Conservation (phyloP, 2,797 vertebrate genomes). For the Sebastes umbrosus region DNA sequence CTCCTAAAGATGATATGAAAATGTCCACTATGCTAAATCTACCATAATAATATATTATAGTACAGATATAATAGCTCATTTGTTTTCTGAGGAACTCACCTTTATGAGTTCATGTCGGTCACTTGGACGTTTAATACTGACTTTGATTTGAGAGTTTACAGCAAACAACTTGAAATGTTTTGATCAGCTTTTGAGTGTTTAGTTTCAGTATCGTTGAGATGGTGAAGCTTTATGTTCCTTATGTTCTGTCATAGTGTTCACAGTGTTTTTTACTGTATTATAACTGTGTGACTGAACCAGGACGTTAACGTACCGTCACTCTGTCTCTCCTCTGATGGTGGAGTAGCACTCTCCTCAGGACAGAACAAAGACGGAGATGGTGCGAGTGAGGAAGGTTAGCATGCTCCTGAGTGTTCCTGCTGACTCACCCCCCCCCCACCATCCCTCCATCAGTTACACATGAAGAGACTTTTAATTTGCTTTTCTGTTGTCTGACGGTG, state of each 20-base stretch:
- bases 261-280: not conserved
- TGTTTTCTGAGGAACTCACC: not conserved
- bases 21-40: not conserved
- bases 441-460: constrained; percentile 38
- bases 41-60: not conserved
- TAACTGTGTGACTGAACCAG: not conserved
- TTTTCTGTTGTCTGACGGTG: not conserved
- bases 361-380: constrained; percentile 85
- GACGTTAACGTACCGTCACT: constrained; percentile 13
- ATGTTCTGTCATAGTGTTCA: not conserved
- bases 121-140: not conserved
- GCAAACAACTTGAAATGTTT: not conserved
- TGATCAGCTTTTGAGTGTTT: not conserved
- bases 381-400: constrained; percentile 98
- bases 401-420: constrained; percentile 3
- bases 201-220: not conserved
- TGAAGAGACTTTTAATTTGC: not conserved
- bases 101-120: not conserved
- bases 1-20: not conserved
- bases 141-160: not conserved
- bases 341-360: constrained; percentile 88
- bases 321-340: constrained; percentile 61
- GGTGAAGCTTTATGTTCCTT: not conserved
- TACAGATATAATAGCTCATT: not conserved
- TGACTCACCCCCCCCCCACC: constrained; percentile 2